These are phyloP conservation scores for Hyles lineata DNA, from an alignment of 2,888 invertebrate genomes.

Conservation along the genomic window DNA sequence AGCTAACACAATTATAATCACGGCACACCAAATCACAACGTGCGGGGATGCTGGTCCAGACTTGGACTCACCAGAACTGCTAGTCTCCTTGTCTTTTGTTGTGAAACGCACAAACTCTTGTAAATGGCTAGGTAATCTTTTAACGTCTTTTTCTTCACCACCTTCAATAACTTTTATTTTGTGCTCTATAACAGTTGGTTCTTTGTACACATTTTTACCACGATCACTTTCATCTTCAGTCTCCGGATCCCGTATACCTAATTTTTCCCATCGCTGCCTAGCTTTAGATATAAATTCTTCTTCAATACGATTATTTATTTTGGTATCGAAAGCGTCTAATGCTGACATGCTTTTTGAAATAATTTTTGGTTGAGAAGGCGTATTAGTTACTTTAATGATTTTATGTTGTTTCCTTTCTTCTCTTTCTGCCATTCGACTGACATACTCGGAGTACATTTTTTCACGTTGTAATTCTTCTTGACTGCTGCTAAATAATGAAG, in stretches of 20 bases:
- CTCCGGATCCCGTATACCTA: slow-evolving; percentile 88
- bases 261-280: slow-evolving; percentile 88
- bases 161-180: slow-evolving; percentile 88
- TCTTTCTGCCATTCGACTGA: slow-evolving; percentile 90
- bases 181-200: slow-evolving; percentile 76
- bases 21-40: slow-evolving; percentile 81
- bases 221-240: slow-evolving; percentile 85
- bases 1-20: slow-evolving; percentile 77
- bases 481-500: slow-evolving; percentile 82
- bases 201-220: slow-evolving; percentile 63
- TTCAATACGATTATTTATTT: slow-evolving; percentile 85
- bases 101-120: slow-evolving; percentile 90
- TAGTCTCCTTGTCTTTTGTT: slow-evolving; percentile 82
- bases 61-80: slow-evolving; percentile 77
- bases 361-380: slow-evolving; percentile 54
- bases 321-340: slow-evolving; percentile 66
- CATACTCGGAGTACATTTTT: slow-evolving; percentile 94
- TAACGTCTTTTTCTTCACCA: slow-evolving; percentile 85
- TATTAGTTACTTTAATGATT: slow-evolving; percentile 91
- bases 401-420: slow-evolving; percentile 91
- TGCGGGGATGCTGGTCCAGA: slow-evolving; percentile 74
- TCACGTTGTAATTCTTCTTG: slow-evolving; percentile 90
- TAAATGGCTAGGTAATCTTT: slow-evolving; percentile 90
- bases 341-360: slow-evolving; percentile 73
- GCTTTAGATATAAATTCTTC: slow-evolving; percentile 92